Percentiles rank a stretch among this genome's conserved stretches.
These are phyloP conservation scores for Xestia ashworthii DNA, from an alignment of 2,888 invertebrate genomes.

Conservation along the genomic window DNA sequence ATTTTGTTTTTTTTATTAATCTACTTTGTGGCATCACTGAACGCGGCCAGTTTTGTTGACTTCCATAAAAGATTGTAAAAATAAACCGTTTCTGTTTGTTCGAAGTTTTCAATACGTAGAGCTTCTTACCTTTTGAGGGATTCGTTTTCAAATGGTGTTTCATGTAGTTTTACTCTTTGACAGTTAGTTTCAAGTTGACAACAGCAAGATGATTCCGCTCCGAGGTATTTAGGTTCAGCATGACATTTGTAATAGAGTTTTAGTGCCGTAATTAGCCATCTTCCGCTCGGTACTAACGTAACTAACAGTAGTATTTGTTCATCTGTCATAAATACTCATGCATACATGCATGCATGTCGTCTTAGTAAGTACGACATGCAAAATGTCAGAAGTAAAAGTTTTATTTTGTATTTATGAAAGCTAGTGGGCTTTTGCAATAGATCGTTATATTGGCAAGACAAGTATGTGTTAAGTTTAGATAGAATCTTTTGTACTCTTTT, in stretches of 20 bases:
- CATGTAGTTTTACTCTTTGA: slow-evolving; percentile 63
- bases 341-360: not conserved
- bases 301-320: slow-evolving; percentile 57
- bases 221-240: slow-evolving; percentile 81
- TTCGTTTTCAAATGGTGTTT: too few species aligned
- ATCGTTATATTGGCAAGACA: slow-evolving; percentile 30
- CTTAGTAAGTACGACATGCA: slow-evolving; percentile 6
- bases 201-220: slow-evolving; percentile 70
- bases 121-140: not conserved
- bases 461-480: not conserved
- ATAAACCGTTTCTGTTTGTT: not conserved
- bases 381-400: slow-evolving; percentile 60
- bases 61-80: not conserved
- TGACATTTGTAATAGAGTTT: slow-evolving; percentile 78
- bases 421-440: slow-evolving; percentile 46
- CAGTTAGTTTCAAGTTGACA: slow-evolving; percentile 65
- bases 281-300: slow-evolving; percentile 65
- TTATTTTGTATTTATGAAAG: slow-evolving; percentile 49
- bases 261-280: slow-evolving; percentile 66
- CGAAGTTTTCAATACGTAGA: not conserved
- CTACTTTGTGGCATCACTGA: not conserved
- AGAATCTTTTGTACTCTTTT: not conserved
- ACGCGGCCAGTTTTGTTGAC: not conserved
- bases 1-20: not conserved
- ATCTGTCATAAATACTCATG: slow-evolving; percentile 42